Evolutionary conservation across 2,888 invertebrate genomes (phyloP).

Genomic region (Malthinus flaveolus): DNA sequence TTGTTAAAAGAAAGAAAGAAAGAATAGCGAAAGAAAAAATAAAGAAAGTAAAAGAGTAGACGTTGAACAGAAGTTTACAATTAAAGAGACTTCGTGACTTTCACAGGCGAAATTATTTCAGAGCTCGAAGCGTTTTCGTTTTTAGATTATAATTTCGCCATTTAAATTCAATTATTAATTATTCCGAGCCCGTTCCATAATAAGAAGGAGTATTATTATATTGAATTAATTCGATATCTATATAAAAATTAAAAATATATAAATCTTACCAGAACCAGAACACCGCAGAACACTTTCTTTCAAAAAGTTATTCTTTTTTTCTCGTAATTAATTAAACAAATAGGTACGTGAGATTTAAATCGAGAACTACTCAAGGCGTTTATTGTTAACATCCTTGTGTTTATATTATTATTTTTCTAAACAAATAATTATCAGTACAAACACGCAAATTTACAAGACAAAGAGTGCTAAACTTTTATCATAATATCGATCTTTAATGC

Average conservation of each 20-base stretch:
- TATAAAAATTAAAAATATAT: too few relatives aligned
- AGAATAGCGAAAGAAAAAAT: conserved; percentile 10
- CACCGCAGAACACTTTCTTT: not conserved
- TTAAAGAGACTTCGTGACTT: conserved; percentile 17
- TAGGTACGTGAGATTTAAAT: not conserved
- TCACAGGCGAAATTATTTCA: conserved; percentile 26
- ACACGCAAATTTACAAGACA: too few relatives aligned
- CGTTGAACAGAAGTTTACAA: conserved; percentile 5
- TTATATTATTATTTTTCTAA: too few relatives aligned
- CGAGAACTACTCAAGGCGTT: not conserved
- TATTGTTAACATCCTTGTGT: conserved; percentile 3
- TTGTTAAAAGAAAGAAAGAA: too few relatives aligned
- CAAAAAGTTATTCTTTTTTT: not conserved
- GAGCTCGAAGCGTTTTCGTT: conserved; percentile 10
- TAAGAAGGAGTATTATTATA: too few relatives aligned
- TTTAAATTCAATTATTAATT: conserved; percentile 10
- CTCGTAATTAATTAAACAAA: not conserved
- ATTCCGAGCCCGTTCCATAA: not conserved
- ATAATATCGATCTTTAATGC: too few relatives aligned
- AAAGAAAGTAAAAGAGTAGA: conserved; percentile 25
- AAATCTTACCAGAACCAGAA: too few relatives aligned
- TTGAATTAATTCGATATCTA: too few relatives aligned
- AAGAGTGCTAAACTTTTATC: too few relatives aligned
- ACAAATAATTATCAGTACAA: too few relatives aligned
- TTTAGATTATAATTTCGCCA: conserved; percentile 18